Evolutionary conservation across 2,888 invertebrate species (phyloP), one percentile per base, ranked within the genome.

Genomic region (Opisthograptis luteolata): DNA sequence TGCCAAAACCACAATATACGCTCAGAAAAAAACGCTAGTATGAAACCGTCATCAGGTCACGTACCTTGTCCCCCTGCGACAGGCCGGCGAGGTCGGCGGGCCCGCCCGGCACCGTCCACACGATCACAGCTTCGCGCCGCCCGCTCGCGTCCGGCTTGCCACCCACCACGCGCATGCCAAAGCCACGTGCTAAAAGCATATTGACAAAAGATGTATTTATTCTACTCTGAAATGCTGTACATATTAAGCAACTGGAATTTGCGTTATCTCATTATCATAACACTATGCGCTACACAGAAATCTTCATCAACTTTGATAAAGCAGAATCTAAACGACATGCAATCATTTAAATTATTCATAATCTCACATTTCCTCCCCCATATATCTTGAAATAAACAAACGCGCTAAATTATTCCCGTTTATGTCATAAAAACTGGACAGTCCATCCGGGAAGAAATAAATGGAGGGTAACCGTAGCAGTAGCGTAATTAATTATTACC

Each of bases 111-210:
- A 97, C 96, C 2, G 97, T 97, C 95, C 97, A 97, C 50, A 97
- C 96, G 74, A 97, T 96, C 79, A 96, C 96, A 34, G 97, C 97
- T 81, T 97, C 96, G 59, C 97, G 94, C 24, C 95, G 94, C 3
- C 97, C 97, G 81, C 96, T 96, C 19, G 94, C 92, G 49, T 95
- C 96, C 19, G 95, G 94, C 83, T 97, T 97, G 17, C 98, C 98
- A 10, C 98, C 98, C 32, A 98, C 97, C 15, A 98, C 97, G 57
- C 97, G 93, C 97, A 98, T 97, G 20, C 98, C 98, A 75, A 98
- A 97, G 48, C 98, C 98, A 63, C 96, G 94, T 60, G 96, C 96
- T 96, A 84, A 50, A 40, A n/a, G n/a, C n/a, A n/a, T n/a, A n/a
- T n/a, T n/a, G n/a, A n/a, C n/a, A n/a, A n/a, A n/a, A n/a, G n/a